These are phyloP conservation scores for Silurus glanis DNA, from an alignment of 2,113 vertebrate species.

Conservation along the genomic window DNA sequence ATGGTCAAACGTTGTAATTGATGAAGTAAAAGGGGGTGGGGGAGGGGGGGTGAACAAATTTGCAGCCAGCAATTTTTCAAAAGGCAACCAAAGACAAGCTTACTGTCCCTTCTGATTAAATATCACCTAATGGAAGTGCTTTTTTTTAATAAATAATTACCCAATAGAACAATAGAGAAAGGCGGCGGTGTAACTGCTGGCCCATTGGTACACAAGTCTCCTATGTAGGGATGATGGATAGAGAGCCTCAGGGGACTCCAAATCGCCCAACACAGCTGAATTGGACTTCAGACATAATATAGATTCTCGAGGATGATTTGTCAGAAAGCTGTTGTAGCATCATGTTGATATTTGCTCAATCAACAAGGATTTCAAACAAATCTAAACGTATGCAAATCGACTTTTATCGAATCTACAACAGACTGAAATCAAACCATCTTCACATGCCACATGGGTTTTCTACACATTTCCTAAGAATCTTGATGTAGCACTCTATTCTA, in stretches of 20 bases:
- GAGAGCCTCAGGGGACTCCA: neutral
- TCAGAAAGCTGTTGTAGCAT: slow-evolving; percentile 68
- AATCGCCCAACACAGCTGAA: slow-evolving; percentile 2
- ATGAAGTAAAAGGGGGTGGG: slow-evolving; percentile 21
- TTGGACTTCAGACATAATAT: slow-evolving; percentile 20
- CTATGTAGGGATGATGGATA: slow-evolving; percentile 28
- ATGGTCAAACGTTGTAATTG: slow-evolving; percentile 15
- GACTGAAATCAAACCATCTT: slow-evolving; percentile 6
- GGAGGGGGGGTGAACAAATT: slow-evolving; percentile 33
- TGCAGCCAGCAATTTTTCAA: slow-evolving; percentile 14
- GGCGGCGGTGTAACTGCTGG: slow-evolving; percentile 15
- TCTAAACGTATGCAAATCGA: slow-evolving; percentile 55
- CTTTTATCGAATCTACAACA: neutral
- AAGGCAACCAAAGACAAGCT: slow-evolving; percentile 49
- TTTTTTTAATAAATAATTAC: slow-evolving; percentile 39
- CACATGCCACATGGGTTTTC: slow-evolving; percentile 43
- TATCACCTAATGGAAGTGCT: slow-evolving; percentile 34
- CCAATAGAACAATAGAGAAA: slow-evolving; percentile 2
- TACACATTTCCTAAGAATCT: slow-evolving; percentile 17
- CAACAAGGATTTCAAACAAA: slow-evolving; percentile 55
- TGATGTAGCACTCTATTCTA: slow-evolving; percentile 68
- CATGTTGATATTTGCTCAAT: slow-evolving; percentile 57
- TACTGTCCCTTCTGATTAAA: slow-evolving; percentile 38
- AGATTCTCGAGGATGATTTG: slow-evolving; percentile 48
- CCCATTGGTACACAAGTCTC: slow-evolving; percentile 22